Percentiles rank a stretch among this genome's conserved stretches.
Evolutionary conservation across 2,888 invertebrate species (phyloP).

Genomic region (Boloria euphrosyne): DNA sequence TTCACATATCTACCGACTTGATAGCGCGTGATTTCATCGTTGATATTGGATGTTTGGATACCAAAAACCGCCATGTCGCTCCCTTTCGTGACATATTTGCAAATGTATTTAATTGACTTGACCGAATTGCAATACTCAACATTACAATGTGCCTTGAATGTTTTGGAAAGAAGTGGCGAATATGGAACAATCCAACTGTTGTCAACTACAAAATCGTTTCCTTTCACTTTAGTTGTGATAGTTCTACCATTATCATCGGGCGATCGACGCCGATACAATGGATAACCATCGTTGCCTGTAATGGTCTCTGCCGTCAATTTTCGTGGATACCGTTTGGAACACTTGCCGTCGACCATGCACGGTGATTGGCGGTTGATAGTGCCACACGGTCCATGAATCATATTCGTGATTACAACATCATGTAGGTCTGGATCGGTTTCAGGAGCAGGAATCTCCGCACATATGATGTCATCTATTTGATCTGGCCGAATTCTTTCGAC

Average conservation of each 20-base stretch:
- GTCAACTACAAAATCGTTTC: background rate
- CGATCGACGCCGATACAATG: conserved; percentile 31
- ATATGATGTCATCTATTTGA: background rate
- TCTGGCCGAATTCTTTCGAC: conserved; percentile 3
- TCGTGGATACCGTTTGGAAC: conserved; percentile 54
- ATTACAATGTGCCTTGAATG: background rate
- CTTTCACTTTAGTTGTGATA: background rate
- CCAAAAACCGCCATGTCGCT: too few relatives aligned
- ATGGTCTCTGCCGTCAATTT: conserved; percentile 47
- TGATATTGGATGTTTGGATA: too few relatives aligned
- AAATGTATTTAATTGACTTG: too few relatives aligned
- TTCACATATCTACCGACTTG: conserved; percentile 24
- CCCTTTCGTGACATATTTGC: too few relatives aligned
- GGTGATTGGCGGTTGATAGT: conserved; percentile 40
- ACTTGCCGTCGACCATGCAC: conserved; percentile 43
- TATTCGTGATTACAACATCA: conserved; percentile 2
- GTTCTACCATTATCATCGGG: background rate
- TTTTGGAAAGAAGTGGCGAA: background rate
- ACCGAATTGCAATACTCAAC: conserved; percentile 2
- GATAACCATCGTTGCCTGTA: conserved; percentile 40
- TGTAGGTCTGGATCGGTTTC: conserved; percentile 10
- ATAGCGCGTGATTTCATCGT: background rate
- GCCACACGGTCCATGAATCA: conserved; percentile 23
- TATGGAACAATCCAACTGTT: background rate
- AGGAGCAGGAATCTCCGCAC: background rate